Evolutionary conservation across 2,797 vertebrate species (phyloP), one percentile per base, ranked within the genome.

Genomic region (Cuculus canorus): DNA sequence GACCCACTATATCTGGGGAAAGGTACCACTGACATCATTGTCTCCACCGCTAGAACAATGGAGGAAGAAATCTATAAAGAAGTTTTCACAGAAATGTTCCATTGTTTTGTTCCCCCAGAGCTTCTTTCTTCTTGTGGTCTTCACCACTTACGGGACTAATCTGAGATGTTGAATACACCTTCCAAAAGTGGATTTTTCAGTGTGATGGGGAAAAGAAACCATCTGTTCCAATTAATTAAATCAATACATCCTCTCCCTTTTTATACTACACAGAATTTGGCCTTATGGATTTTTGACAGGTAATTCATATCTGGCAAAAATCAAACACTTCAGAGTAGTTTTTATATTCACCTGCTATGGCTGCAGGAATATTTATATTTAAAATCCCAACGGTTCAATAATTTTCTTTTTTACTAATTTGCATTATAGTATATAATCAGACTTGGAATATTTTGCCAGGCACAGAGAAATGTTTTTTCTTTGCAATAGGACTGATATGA

Each of bases 51-150:
- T 53, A 68, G 80, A 82, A 59, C n/a, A 95, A 70, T 2, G n/a
- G 57, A 15, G 22, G 43, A 78, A 76, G 37, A 94, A 71, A 63
- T 35, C 54, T 48, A 73, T 37, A 63, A 88, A 65, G 41, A 37
- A 48, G 5, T 72, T 60, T 19, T 70, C 11, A 2, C n/a, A 59
- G 60, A 39, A 63, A 28, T 17, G 9, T 0, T 0, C n/a, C n/a
- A n/a, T 32, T 45, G 19, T 53, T 54, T 35, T 66, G 43, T 7
- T 2, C 5, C 47, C 47, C 30, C 37, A 35, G 21, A 41, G 3
- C 27, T 54, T 75, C 63, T 66, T 54, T 75, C 63, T 66, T 92
- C 45, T 39, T 39, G 10, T 43, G 37, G 14, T 8, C 8, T 77
- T 88, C 27, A 47, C 11, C 11, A 28, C 30, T 75, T 30, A 60